Evolutionary conservation across 23 tunicate species (phyloP).

Genomic region (Pegea sp.): DNA sequence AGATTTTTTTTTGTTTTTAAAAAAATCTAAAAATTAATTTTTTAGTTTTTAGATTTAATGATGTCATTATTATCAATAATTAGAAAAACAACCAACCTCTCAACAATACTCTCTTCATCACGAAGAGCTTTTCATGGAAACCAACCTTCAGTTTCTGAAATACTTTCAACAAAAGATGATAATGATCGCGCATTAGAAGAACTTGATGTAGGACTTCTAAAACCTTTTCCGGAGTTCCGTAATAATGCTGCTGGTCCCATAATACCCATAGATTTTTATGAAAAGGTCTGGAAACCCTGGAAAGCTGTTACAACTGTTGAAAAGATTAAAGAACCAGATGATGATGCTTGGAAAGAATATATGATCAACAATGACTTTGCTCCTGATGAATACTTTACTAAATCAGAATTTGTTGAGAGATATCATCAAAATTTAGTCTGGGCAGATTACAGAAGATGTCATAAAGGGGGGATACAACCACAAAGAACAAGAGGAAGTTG

Average conservation of each 20-base stretch:
- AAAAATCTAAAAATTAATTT: no score
- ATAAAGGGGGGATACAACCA: background rate
- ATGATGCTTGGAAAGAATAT: background rate
- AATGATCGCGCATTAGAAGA: background rate
- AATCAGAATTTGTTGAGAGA: background rate
- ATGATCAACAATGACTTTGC: background rate
- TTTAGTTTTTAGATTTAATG: no score
- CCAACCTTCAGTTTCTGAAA: no score
- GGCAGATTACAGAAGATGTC: background rate
- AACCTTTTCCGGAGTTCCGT: background rate
- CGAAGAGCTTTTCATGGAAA: no score
- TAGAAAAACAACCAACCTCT: no score
- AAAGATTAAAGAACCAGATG: background rate
- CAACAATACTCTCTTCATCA: no score
- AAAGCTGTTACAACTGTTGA: background rate
- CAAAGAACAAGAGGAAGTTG: background rate
- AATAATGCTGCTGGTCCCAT: background rate
- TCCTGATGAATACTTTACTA: background rate
- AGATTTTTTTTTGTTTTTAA: no score
- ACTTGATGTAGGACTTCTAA: background rate
- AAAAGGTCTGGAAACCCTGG: background rate
- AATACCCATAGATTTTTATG: background rate
- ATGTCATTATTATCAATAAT: no score
- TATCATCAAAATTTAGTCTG: background rate
- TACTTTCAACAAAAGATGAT: no score